phyloP scores from a whole-genome alignment of 53 echinoderm and acorn worm species.

The Holothuria leucospilota region DNA sequence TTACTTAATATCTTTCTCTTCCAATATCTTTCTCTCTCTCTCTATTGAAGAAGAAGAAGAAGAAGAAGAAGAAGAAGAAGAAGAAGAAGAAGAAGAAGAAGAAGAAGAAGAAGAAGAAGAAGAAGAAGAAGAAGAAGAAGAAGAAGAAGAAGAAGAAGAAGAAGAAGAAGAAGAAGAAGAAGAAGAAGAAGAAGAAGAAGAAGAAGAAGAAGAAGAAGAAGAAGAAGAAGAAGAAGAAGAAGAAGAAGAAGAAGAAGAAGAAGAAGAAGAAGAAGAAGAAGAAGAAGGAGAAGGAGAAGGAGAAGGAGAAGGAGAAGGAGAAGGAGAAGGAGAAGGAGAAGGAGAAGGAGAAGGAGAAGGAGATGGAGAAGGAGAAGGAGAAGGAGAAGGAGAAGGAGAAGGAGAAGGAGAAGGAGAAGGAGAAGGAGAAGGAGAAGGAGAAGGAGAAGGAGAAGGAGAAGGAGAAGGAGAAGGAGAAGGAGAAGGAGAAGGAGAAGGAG shows the following conservation, averaged over 20 bases:
- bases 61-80: neutral
- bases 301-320: neutral
- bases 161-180: neutral
- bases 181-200: neutral
- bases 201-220: neutral
- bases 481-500: neutral
- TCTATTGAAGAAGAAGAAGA: neutral
- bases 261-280: neutral
- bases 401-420: neutral
- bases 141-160: neutral
- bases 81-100: neutral
- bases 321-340: neutral
- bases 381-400: neutral
- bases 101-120: neutral
- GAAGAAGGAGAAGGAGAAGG: too few relatives aligned
- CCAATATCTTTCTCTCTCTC: too few relatives aligned
- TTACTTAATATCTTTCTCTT: too few relatives aligned
- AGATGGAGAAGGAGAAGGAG: too few relatives aligned
- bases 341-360: neutral
- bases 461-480: constrained; percentile 22
- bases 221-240: neutral
- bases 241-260: neutral
- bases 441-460: constrained; percentile 19
- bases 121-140: neutral
- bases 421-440: constrained; percentile 1